These are phyloP conservation scores for Cassiopea xamachana DNA, from an alignment of 30 jellyfish, hydroid and myxozoan species.

Conservation along the genomic window DNA sequence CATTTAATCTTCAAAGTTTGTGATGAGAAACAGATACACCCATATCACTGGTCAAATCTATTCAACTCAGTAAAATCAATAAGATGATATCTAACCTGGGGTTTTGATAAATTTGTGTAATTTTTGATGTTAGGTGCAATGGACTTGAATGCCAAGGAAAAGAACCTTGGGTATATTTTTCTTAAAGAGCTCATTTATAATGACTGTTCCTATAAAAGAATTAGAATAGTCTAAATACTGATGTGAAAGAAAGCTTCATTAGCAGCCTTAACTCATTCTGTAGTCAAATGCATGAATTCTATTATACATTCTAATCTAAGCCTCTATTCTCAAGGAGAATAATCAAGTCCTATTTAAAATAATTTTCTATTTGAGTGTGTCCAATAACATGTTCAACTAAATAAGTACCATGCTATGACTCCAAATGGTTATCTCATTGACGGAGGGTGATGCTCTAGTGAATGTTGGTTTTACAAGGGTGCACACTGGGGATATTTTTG, in stretches of 20 bases:
- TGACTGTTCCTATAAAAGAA: slow-evolving; percentile 44
- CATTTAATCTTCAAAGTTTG: no score
- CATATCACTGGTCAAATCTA: background rate
- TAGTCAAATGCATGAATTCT: background rate
- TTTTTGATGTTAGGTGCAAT: slow-evolving; percentile 33
- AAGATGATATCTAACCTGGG: slow-evolving; percentile 4
- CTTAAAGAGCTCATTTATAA: slow-evolving; percentile 46
- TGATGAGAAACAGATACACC: background rate
- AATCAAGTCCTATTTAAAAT: no score
- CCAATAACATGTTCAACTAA: background rate
- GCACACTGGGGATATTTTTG: no score
- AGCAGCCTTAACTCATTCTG: no score
- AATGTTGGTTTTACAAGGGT: no score
- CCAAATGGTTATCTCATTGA: no score
- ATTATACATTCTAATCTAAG: background rate
- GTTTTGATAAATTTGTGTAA: slow-evolving; percentile 1
- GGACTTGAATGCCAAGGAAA: slow-evolving; percentile 49
- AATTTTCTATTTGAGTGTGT: background rate
- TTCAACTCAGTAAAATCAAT: background rate
- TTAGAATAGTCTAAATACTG: slow-evolving; percentile 1
- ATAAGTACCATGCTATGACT: background rate
- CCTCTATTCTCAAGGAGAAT: background rate
- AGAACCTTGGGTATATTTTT: slow-evolving; percentile 44
- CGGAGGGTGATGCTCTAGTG: no score
- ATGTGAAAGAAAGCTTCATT: background rate